phyloP scores from a whole-genome alignment of 2,888 invertebrate species.

The Steinernema scapterisci region DNA sequence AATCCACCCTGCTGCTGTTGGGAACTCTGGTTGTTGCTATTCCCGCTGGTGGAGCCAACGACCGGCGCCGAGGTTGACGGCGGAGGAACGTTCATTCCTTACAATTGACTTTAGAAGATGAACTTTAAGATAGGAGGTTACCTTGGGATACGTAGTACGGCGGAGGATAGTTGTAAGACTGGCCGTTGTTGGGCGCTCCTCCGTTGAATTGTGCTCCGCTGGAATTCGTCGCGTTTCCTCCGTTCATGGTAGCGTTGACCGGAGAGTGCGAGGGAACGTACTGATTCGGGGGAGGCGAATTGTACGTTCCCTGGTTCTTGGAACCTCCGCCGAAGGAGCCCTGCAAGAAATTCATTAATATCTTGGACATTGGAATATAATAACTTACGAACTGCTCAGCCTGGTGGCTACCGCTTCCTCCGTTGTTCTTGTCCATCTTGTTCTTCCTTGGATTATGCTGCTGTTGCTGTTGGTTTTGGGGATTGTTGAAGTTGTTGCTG shows the following conservation, averaged over 20 bases:
- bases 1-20: not conserved
- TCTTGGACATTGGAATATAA: not conserved
- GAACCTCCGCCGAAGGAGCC: not conserved
- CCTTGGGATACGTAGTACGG: slow-evolving; percentile 4
- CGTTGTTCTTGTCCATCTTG: not conserved
- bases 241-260: not conserved
- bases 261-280: slow-evolving; percentile 9
- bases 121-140: not conserved
- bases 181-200: not conserved
- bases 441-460: not conserved
- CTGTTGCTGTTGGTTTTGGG: not conserved
- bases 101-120: not conserved
- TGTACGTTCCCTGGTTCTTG: not conserved
- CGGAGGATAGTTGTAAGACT: slow-evolving; percentile 2
- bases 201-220: not conserved
- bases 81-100: slow-evolving; percentile 17
- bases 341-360: not conserved
- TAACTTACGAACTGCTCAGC: slow-evolving; percentile 8
- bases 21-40: not conserved
- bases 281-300: not conserved
- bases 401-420: not conserved
- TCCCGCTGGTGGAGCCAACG: not conserved
- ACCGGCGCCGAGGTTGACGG: not conserved
- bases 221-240: not conserved
- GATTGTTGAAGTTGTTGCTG: not conserved